Percentiles rank a stretch among this genome's conserved stretches.
Conservation (phyloP, 2,113 vertebrate genomes). For the Chroicocephalus ridibundus region DNA sequence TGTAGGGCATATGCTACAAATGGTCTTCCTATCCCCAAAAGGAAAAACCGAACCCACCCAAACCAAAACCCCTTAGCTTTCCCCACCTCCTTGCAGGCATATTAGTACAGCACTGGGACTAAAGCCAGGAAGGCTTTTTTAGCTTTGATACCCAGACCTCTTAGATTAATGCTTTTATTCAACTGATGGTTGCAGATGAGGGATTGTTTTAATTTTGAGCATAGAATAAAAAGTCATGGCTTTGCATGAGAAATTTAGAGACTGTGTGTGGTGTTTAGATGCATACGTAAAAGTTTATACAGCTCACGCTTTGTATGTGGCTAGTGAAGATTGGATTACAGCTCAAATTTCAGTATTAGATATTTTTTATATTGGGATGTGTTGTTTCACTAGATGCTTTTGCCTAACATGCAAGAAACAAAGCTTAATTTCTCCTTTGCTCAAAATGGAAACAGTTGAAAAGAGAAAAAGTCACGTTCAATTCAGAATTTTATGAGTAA, state of each 20-base stretch:
- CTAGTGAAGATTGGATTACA: neutral
- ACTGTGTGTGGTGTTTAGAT: neutral
- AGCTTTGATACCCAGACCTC: neutral
- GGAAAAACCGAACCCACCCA: neutral
- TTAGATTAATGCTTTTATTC: neutral
- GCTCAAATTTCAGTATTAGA: neutral
- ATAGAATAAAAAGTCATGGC: neutral
- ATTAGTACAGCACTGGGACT: neutral
- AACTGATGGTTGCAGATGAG: neutral
- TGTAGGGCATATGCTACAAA: conserved; percentile 48
- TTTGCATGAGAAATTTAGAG: neutral
- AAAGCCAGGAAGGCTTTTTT: neutral
- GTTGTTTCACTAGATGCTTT: neutral
- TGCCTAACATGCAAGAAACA: neutral
- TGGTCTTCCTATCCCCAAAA: conserved; percentile 22
- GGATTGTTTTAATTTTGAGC: neutral
- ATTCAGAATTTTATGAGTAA: neutral
- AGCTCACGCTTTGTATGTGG: neutral
- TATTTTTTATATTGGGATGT: neutral
- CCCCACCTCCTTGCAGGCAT: neutral
- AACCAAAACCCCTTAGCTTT: neutral
- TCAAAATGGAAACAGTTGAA: neutral
- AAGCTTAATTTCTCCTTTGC: neutral
- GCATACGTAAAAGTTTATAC: neutral
- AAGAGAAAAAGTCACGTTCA: neutral